Base-by-base conservation (phyloP, 2,888 invertebrate genomes). In the Lasiommata megera region DNA sequence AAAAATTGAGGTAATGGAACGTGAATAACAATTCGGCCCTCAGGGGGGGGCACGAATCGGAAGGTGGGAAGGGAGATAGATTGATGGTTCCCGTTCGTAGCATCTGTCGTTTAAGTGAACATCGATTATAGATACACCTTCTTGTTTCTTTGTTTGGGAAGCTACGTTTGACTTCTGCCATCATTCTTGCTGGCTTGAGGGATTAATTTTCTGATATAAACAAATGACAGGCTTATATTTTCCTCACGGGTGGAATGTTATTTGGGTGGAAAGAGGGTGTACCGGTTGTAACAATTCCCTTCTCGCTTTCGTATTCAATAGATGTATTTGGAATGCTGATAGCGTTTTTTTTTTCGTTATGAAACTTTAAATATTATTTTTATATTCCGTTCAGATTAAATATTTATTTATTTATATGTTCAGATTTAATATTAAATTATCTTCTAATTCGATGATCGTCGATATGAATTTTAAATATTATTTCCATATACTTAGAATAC, bases 1-100 rank as follows among this genome's bases (percentile, higher is more conserved):
- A 89, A 89, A 88, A 89, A 89, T 82, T 88, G 88, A 88, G 84
- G 88, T 88, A 88, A 87, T 89, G 88, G 87, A 84, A 88, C 83
- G 87, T 85, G 88, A 88, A 89, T 89, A 88, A 88, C 88, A 88
- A 89, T 88, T 88, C 82, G 79, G 70, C 69, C 67, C 68, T 67
- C 61, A 70, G 77, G 76, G 77, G 70, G 69, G 77, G 70, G 69
- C 16, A 16, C 16, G 69, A 64, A 60, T 61, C 60, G 67, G 63
- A 62, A 63, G 67, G 67, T 65, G 63, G 67, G 62, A 65, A 66
- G 77, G 72, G 74, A 77, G 75, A 78, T 82, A 84, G 88, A 89
- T 88, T 87, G 88, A 88, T 89, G 87, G 77, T 80, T 76, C 84
- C 84, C 84, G 88, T 88, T 89, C 84, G 86, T 82, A 88, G 87